Base-by-base conservation (phyloP, 1,140 invertebrate genomes). In the Drosophila carrolli region DNA sequence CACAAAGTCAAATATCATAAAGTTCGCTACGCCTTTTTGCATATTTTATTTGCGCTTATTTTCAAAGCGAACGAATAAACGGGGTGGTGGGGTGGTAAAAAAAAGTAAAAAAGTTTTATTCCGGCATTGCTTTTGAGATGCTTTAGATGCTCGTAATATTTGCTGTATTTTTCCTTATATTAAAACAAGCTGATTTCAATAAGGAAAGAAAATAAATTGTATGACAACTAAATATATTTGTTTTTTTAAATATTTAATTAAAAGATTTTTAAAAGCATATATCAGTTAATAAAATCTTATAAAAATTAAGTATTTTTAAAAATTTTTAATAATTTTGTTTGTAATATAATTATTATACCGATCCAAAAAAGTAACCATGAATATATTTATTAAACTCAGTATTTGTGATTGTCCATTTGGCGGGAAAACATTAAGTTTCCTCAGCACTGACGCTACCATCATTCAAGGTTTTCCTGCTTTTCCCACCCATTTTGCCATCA, bases 21-120 rank as follows among this genome's bases (percentile, higher is more conserved):
- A 88, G 84, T 88, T 88, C 77, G 80, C 84, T 83, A 88, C 80
- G 84, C 84, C 84, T 89, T 89, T 89, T 88, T 88, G 84, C 84
- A 88, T 89, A 88, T 88, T 88, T 88, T 88, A 88, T 88, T 88
- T 89, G 83, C 62, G 83, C 84, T 89, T 82, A 89, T 80, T 88
- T 89, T 66, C 62, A 43, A 68, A 71, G 67, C 41, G 50, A 55
- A 35, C 62, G 23, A 47, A n/a, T 23, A 40, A 59, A 14, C 16
- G 16, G 37, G 37, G 11, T 14, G 63, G 40, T 14, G 41, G 32
- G 48, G 23, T 32, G 27, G 19, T 40, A 40, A 60, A 63, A 57
- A 44, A 67, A 57, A 61, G 23, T 37, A 56, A 84, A 74, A 62
- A 47, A 50, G 29, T 71, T 70, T 51, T 47, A 61, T 84, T 58